Evolutionary conservation across 2,888 invertebrate genomes (phyloP), one percentile per base, ranked within the genome.

Genomic region (Labia minor): DNA sequence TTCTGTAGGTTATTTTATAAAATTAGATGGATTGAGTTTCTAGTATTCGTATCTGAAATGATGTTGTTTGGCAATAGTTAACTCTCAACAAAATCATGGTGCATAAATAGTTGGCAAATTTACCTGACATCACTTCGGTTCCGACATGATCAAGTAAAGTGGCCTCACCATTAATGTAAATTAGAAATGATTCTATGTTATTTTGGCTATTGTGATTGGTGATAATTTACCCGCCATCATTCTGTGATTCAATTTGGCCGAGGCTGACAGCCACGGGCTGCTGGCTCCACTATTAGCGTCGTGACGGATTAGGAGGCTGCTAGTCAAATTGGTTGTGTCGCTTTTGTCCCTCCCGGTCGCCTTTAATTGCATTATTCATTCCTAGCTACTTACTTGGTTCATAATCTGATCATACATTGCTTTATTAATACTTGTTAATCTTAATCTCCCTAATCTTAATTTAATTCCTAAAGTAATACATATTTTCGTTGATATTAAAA

Each of bases 311-410:
- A 49, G 49, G 49, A 49, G 49, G 3, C 49, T 16, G 14, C 14
- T 11, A 14, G n/a, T 2, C 49, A n/a, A 49, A 49, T 49, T 49
- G 49, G 49, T 3, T 49, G 16, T 14, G 49, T 49, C 49, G 49
- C 49, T 49, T 33, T 49, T 49, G 49, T 49, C 49, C 49, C 11
- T n/a, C n/a, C 26, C 26, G 49, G 49, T 3, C 14, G 49, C 49
- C 49, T 49, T 49, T 49, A 49, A 49, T 49, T 49, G 14, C 14
- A 49, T 49, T 49, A 49, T 49, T 14, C 4, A 16, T n/a, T 49
- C n/a, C n/a, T 49, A 49, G n/a, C 49, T 49, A 49, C 49, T 49
- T 49, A 14, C 49, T 49, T 49, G 49, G n/a, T 49, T 49, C 49
- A 49, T 49, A 49, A 49, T 49, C 49, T 16, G 49, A 49, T 49